Percentiles rank a stretch among this genome's conserved stretches.
phyloP scores from a whole-genome alignment of 2,113 vertebrate species.

The Forbesichthys papilliferus region DNA sequence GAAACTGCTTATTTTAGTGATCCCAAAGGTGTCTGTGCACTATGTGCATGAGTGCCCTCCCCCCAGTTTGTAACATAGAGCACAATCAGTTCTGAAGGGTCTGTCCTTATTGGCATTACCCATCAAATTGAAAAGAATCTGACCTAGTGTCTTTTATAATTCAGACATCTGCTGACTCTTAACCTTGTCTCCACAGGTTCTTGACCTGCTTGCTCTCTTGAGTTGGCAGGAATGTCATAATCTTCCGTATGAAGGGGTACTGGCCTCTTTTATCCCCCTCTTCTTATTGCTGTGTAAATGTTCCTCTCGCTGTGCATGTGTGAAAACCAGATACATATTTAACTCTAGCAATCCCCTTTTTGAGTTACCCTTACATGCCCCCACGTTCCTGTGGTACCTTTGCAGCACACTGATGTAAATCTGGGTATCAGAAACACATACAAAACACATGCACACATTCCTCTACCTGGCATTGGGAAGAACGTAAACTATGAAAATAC shows the following conservation, averaged over 20 bases:
- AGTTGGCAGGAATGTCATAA: slow-evolving; percentile 37
- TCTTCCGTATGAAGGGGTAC: slow-evolving; percentile 34
- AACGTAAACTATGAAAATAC: background rate
- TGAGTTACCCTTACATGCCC: background rate
- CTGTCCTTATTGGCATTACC: no score
- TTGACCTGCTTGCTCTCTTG: slow-evolving; percentile 18
- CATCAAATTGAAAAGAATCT: background rate
- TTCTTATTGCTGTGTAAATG: slow-evolving; percentile 26
- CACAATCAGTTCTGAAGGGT: no score
- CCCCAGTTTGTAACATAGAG: no score
- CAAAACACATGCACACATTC: no score
- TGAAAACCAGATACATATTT: slow-evolving; percentile 42
- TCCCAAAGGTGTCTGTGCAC: no score
- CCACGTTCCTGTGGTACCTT: no score
- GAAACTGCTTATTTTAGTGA: no score
- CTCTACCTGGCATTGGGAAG: no score
- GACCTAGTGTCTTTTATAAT: background rate
- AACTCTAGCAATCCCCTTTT: slow-evolving; percentile 13
- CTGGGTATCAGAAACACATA: no score
- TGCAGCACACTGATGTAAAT: no score
- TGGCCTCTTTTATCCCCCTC: slow-evolving; percentile 6
- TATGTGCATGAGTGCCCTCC: no score
- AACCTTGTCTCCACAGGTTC: background rate
- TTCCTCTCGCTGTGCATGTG: background rate
- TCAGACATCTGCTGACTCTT: slow-evolving; percentile 8